Conservation (phyloP, 2,888 invertebrate genomes). For the Ophion ventricosus region DNA sequence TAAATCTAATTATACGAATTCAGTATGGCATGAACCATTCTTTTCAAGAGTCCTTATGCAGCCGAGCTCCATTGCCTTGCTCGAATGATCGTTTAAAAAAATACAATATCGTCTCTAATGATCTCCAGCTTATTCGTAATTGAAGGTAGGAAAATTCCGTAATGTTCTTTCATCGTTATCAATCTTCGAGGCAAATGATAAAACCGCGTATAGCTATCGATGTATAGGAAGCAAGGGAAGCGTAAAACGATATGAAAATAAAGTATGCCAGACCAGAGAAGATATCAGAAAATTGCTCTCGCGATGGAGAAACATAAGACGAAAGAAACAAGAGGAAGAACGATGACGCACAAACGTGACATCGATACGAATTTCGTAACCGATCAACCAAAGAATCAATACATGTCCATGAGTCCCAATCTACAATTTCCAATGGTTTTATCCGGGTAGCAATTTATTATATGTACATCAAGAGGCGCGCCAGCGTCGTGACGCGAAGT, state of each 20-base stretch:
- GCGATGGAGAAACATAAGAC: not conserved
- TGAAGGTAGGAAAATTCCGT: too few species aligned
- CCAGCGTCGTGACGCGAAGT: too few species aligned
- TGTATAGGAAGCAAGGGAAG: not conserved
- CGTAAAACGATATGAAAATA: slow-evolving; percentile 25
- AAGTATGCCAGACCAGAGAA: not conserved
- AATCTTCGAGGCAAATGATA: not conserved
- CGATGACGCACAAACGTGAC: slow-evolving; percentile 38
- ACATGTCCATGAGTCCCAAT: slow-evolving; percentile 23
- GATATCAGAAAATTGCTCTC: not conserved
- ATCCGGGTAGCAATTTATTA: too few species aligned
- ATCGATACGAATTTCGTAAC: slow-evolving; percentile 36
- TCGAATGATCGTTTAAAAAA: too few species aligned
- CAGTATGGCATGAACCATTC: too few species aligned
- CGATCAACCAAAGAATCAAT: not conserved
- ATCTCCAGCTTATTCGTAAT: too few species aligned
- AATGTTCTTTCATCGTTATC: too few species aligned
- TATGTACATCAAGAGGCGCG: too few species aligned
- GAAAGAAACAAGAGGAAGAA: slow-evolving; percentile 24
- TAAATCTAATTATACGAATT: too few species aligned
- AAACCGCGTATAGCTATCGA: not conserved
- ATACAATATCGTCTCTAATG: too few species aligned
- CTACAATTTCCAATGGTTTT: not conserved
- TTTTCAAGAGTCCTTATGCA: too few species aligned
- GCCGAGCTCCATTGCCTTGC: too few species aligned